Evolutionary conservation across 2,797 vertebrate genomes (phyloP), one percentile per base, ranked within the genome.

Genomic region (Gambelia wislizenii): DNA sequence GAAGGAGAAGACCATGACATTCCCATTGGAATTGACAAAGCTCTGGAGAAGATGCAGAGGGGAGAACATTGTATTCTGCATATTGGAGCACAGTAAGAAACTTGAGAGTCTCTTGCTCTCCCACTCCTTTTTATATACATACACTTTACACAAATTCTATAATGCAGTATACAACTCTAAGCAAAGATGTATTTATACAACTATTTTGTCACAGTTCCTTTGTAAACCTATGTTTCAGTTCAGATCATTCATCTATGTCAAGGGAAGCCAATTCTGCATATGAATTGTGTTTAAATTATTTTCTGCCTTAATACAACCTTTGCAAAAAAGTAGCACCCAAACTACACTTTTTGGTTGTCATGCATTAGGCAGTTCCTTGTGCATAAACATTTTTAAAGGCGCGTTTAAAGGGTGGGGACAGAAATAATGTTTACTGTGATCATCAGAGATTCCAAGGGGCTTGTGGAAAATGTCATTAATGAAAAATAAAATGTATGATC

Each of bases 21-120:
- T 96, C 98, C 98, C 52, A 97, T 98, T 0, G 99, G 99, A 89
- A 98, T 99, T 0, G 99, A 99, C 96, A 98, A 98, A 93, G 98
- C 99, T 87, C 97, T 99, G 96, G 98, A 99, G 95, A 99, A 98
- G 94, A 99, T 99, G 98, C 98, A 99, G 95, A 98, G 97, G 91
- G 98, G 98, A 96, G 99, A 99, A 89, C 97, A 98, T 85, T 99
- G 98, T 87, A 2, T 98, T 88, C 97, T 99, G 89, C 96, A 98
- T 94, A 96, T 99, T 61, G 97, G 97, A 93, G 96, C 98, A 93
- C 98, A 98, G 99, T 99, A 97, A 96, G 89, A 67, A 56, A 56
- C 25, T 42, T 47, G 49, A 30, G 44, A 22, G 9, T 52, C 14
- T 59, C 0, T 54, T 4, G 8, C 33, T 36, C 18, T 36, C 16